phyloP scores from a whole-genome alignment of 1,140 invertebrate genomes.

The Holcopasites calliopsidis region DNA sequence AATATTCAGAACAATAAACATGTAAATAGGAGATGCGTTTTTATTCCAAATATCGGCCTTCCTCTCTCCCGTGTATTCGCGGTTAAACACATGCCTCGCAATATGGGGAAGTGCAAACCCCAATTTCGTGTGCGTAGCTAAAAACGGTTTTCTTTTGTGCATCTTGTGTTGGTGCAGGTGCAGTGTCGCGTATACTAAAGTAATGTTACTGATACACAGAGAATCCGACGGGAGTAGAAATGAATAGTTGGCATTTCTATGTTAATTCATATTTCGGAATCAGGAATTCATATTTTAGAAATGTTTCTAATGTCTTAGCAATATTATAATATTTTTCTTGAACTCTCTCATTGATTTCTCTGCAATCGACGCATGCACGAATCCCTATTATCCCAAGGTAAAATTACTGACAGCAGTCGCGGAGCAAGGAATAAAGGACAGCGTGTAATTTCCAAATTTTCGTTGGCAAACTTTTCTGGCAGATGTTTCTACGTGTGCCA shows the following conservation, averaged over 20 bases:
- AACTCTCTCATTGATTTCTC: too few species aligned
- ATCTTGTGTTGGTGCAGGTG: background rate
- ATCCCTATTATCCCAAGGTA: background rate
- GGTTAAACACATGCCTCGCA: background rate
- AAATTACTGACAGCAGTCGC: conserved; percentile 1
- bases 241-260: too few species aligned
- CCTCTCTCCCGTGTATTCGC: background rate
- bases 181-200: too few species aligned
- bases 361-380: background rate
- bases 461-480: background rate
- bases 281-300: too few species aligned
- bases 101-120: background rate
- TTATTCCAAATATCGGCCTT: background rate
- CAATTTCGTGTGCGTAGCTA: background rate
- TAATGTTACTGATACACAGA: background rate
- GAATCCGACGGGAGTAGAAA: too few species aligned
- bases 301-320: too few species aligned
- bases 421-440: background rate
- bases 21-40: conserved; percentile 32
- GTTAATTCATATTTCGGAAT: too few species aligned
- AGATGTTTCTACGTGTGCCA: conserved; percentile 7
- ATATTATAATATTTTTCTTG: too few species aligned
- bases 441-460: background rate
- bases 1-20: conserved; percentile 48
- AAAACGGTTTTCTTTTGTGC: background rate